Base-by-base conservation (phyloP, 2,797 vertebrate genomes). In the Champsocephalus esox region DNA sequence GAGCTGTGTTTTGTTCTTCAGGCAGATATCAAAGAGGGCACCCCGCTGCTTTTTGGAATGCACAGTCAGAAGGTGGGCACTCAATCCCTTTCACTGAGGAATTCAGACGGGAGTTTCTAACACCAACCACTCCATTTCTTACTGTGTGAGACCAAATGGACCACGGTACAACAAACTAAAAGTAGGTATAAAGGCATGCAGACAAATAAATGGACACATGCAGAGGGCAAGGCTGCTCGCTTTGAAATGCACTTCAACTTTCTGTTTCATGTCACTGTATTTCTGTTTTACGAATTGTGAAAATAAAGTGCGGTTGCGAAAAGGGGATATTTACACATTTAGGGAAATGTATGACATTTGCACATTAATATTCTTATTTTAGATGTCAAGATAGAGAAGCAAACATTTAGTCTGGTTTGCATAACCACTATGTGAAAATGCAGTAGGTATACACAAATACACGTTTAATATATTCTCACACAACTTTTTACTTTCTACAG, bases 1-100 rank as follows among this genome's bases (percentile, higher is more conserved):
- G 81, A 88, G 89, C 83, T 44, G 70, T 70, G 85, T 88, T 91
- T 92, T 92, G 90, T 92, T 92, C 91, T 86, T 38, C 34, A 5
- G 81, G 87, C 82, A 59, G 64, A 86, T 91, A 91, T 93, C 86
- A 91, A 93, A 92, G 86, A 72, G 77, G 83, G 63, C 73, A 41
- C 73, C 90, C 91, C 10, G 66, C 86, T 83, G 84, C 61, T 87
- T 77, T 80, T 73, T 88, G 86, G 79, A 89, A 91, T 61, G 79
- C 79, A 65, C 46, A 64, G 85, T 84, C 85, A 86, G 77, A 81
- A 90, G 82, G 89, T 87, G 82, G 90, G 84, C 82, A 78, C 75
- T 76, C 84, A 68, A 89, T 86, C 85, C 82, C 72, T 79, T 84
- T 79, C 48, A 16, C 75, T 12, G 67, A 79, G 73, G 78, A 88